These are phyloP conservation scores for Eremophila alpestris DNA, from an alignment of 2,797 vertebrate species.

Conservation along the genomic window DNA sequence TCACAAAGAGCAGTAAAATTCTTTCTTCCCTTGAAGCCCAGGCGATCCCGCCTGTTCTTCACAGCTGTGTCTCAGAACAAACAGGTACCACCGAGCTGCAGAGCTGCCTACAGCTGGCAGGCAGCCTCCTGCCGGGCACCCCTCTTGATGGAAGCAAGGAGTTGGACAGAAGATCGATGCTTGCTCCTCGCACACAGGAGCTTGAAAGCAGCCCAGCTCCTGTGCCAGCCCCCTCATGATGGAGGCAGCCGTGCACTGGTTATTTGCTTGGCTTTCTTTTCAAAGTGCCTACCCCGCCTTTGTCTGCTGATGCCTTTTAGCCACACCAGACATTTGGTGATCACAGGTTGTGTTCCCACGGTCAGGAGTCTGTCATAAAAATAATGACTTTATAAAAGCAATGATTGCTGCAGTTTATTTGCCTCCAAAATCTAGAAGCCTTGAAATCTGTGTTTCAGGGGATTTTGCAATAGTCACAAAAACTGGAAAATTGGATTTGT, in stretches of 20 bases:
- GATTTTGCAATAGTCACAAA: background rate
- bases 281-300: background rate
- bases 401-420: background rate
- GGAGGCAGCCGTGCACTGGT: background rate
- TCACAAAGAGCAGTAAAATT: background rate
- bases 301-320: background rate
- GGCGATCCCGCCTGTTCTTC: background rate
- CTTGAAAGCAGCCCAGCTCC: background rate
- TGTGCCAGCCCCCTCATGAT: background rate
- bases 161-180: conserved; percentile 31
- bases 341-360: background rate
- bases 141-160: background rate
- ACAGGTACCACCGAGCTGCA: background rate
- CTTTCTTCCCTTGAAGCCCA: background rate
- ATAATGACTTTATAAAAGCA: background rate
- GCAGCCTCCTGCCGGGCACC: background rate
- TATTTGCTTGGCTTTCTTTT: background rate
- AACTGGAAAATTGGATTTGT: background rate
- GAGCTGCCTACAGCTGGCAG: background rate
- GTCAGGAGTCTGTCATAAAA: background rate
- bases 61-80: background rate
- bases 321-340: background rate
- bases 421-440: background rate
- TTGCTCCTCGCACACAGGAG: background rate
- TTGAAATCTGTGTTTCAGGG: background rate